Conservation (phyloP, 2,113 vertebrate species). For the Pseudopipra pipra region DNA sequence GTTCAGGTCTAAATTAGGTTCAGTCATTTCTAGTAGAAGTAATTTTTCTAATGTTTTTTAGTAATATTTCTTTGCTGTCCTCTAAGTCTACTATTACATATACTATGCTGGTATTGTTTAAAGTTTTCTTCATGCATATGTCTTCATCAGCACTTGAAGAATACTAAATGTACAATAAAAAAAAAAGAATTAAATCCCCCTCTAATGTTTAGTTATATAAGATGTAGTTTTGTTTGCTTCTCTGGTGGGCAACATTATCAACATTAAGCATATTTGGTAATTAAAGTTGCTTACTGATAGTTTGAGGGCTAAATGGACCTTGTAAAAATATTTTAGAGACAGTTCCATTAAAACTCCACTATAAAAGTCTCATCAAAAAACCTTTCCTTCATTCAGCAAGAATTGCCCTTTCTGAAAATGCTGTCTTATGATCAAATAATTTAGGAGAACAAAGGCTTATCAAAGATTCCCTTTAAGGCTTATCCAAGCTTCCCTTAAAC, state of each 20-base stretch:
- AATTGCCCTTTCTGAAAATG: not conserved
- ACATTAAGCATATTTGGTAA: not conserved
- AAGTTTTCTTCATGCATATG: accelerated
- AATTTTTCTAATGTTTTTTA: not conserved
- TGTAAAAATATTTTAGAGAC: not conserved
- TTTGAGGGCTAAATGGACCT: not conserved
- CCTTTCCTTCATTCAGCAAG: not conserved
- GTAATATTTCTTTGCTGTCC: not conserved
- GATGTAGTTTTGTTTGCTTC: not conserved
- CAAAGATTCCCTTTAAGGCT: not conserved
- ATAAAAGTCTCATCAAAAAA: not conserved
- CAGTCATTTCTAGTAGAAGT: not conserved
- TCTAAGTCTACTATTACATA: not conserved
- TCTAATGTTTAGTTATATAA: not conserved
- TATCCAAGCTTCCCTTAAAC: not conserved
- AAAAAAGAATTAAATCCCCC: accelerated
- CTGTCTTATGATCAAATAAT: not conserved
- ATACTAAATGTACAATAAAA: not conserved
- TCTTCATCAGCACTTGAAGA: not conserved
- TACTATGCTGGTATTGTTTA: not conserved
- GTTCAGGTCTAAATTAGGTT: not conserved
- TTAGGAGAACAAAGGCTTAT: not conserved
- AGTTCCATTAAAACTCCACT: not conserved
- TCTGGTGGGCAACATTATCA: not conserved
- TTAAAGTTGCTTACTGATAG: not conserved